Evolutionary conservation across 2,113 vertebrate genomes (phyloP).

Genomic region (Marcusenius ussheri): DNA sequence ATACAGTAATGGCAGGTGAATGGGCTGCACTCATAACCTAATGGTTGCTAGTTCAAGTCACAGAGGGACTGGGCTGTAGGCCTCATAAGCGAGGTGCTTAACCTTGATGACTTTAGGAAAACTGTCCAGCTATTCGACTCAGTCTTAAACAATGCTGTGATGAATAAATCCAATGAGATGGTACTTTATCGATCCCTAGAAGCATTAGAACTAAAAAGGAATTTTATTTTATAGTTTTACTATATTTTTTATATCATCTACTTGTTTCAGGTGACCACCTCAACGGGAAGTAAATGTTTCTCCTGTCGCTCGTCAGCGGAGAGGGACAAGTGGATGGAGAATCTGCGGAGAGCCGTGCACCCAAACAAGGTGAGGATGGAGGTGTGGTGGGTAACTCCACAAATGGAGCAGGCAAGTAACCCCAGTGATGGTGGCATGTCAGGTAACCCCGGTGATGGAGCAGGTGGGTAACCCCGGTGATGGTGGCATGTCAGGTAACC

Average conservation of each 20-base stretch:
- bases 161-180: background rate
- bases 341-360: constrained; percentile 89
- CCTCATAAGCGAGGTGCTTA: background rate
- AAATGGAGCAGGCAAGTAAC: background rate
- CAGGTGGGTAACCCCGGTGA: no score
- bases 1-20: background rate
- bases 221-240: background rate
- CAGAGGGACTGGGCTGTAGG: background rate
- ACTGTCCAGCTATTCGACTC: background rate
- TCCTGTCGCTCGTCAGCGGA: constrained; percentile 94
- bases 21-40: background rate
- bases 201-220: background rate
- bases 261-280: constrained; percentile 79
- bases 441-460: background rate
- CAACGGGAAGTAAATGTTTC: constrained; percentile 95
- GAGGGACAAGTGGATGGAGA: constrained; percentile 99
- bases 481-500: no score
- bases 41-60: background rate
- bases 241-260: background rate
- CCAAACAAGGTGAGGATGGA: constrained; percentile 82
- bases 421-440: background rate
- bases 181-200: background rate
- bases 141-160: background rate
- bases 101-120: background rate
- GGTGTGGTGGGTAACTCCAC: background rate